phyloP scores from a whole-genome alignment of 2,113 vertebrate species.

The Diadophis punctatus region DNA sequence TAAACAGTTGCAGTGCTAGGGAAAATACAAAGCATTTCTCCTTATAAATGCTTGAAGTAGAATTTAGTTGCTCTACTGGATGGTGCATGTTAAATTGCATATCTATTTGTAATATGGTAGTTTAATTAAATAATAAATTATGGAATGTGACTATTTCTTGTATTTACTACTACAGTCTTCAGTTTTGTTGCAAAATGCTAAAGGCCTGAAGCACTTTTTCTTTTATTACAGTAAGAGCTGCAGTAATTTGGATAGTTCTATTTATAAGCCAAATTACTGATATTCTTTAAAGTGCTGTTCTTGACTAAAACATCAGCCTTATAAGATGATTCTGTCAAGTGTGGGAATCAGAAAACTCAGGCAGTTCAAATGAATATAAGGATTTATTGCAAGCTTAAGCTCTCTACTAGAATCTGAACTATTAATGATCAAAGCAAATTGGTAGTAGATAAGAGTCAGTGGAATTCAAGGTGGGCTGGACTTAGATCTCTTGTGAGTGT shows the following conservation, averaged over 20 bases:
- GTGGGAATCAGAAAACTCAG: too few species aligned
- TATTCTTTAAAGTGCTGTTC: slow-evolving; percentile 22
- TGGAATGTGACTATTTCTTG: background rate
- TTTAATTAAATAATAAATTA: background rate
- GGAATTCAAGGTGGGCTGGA: too few species aligned
- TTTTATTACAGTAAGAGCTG: background rate
- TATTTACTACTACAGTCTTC: background rate
- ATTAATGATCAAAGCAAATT: too few species aligned
- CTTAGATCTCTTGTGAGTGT: too few species aligned
- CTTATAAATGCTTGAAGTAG: too few species aligned
- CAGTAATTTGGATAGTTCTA: background rate
- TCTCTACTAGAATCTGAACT: too few species aligned
- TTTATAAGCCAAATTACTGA: background rate
- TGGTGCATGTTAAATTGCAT: background rate
- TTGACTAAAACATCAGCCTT: slow-evolving; percentile 39
- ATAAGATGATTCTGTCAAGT: slow-evolving; percentile 37
- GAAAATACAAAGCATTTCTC: too few species aligned
- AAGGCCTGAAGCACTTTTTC: background rate
- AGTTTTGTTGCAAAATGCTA: background rate
- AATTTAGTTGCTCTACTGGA: background rate
- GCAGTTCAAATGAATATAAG: too few species aligned
- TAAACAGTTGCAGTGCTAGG: background rate
- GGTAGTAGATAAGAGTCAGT: too few species aligned
- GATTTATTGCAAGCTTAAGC: too few species aligned
- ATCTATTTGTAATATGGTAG: background rate